These are phyloP conservation scores for Platycnemis pennipes DNA, from an alignment of 2,888 invertebrate species.

Conservation along the genomic window DNA sequence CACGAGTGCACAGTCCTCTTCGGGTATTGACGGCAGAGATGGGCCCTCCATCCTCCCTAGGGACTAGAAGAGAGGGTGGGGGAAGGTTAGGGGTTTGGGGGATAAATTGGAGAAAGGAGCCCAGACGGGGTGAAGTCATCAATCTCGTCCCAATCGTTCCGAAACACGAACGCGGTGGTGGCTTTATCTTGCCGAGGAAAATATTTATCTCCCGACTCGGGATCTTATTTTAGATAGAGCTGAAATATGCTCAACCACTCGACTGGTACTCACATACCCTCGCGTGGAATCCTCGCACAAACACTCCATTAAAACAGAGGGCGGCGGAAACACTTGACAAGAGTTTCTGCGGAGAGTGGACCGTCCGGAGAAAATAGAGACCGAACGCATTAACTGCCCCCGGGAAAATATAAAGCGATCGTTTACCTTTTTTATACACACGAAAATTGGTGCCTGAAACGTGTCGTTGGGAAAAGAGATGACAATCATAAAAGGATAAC, in stretches of 20 bases:
- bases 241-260: not conserved
- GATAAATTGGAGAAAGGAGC: not conserved
- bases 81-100: not conserved
- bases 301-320: constrained; percentile 5
- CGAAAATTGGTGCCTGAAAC: no score
- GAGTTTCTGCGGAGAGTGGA: not conserved
- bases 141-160: constrained; percentile 12
- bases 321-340: not conserved
- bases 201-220: not conserved
- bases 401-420: not conserved
- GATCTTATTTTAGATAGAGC: constrained; percentile 19
- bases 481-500: no score
- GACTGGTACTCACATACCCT: not conserved
- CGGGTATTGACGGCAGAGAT: not conserved
- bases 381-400: no score
- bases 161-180: not conserved
- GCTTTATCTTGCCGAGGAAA: constrained; percentile 8
- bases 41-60: not conserved
- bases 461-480: no score
- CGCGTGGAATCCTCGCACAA: not conserved
- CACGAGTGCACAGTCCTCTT: not conserved
- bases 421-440: no score
- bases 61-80: not conserved
- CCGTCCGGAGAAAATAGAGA: not conserved
- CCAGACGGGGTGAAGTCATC: not conserved